A percentile compares a stretch with the other conserved stretches of the same genome.
Evolutionary conservation across 1,140 invertebrate genomes (phyloP).

Genomic region (Ostrea denselamellosa): DNA sequence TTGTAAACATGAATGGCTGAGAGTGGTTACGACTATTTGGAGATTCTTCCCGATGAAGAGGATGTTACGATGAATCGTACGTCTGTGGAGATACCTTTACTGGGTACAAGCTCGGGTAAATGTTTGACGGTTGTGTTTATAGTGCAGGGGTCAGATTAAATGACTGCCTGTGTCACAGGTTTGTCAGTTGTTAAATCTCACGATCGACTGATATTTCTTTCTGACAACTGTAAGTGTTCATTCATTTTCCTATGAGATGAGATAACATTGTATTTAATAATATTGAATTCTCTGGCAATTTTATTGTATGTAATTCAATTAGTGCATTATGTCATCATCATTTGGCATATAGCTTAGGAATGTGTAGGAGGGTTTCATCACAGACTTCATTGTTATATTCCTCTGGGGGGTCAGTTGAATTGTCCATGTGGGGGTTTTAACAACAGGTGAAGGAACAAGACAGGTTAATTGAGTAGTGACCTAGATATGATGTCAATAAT

Average conservation of each 20-base stretch:
- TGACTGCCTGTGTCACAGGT: background rate
- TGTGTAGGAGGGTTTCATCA: background rate
- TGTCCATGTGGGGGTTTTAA: background rate
- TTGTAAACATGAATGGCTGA: conserved; percentile 28
- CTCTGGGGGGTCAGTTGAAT: conserved; percentile 3
- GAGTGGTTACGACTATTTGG: conserved; percentile 13
- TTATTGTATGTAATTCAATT: conserved; percentile 20
- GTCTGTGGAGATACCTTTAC: background rate
- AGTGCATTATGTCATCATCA: conserved; percentile 10
- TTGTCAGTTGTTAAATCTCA: background rate
- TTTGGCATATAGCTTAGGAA: background rate
- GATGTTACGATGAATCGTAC: background rate
- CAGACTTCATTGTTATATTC: background rate
- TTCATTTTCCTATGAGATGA: background rate
- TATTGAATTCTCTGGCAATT: background rate
- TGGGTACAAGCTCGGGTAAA: conserved; percentile 22
- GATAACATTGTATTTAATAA: background rate
- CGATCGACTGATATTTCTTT: background rate
- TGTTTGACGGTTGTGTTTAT: background rate
- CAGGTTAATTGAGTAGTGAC: conserved; percentile 22
- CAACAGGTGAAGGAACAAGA: background rate
- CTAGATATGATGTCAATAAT: conserved; percentile 23
- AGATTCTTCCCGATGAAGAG: conserved; percentile 13
- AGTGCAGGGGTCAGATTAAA: background rate
- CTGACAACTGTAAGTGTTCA: conserved; percentile 33